These are phyloP conservation scores for Drosophila kuntzei DNA, from an alignment of 2,888 invertebrate species.

Conservation along the genomic window DNA sequence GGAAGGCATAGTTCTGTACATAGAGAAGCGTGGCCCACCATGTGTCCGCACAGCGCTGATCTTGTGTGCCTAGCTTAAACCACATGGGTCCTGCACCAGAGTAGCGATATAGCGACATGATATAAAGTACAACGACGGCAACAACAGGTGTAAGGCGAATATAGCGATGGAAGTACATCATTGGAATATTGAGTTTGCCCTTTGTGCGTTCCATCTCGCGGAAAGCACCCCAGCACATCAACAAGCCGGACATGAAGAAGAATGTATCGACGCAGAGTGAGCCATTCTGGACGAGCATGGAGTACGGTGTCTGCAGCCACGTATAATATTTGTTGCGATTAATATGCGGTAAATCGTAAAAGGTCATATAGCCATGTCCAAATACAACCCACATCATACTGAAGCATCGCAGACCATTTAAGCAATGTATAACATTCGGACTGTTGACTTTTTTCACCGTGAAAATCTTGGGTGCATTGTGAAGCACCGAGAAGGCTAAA, in stretches of 20 bases:
- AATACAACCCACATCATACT: slow-evolving; percentile 86
- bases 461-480: slow-evolving; percentile 85
- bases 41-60: slow-evolving; percentile 82
- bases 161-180: slow-evolving; percentile 85
- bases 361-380: slow-evolving; percentile 85
- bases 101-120: slow-evolving; percentile 86
- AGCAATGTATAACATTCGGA: slow-evolving; percentile 85
- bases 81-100: slow-evolving; percentile 87
- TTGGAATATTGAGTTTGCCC: slow-evolving; percentile 82
- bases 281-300: slow-evolving; percentile 85
- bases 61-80: slow-evolving; percentile 84
- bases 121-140: slow-evolving; percentile 86
- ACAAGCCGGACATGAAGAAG: slow-evolving; percentile 88
- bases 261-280: slow-evolving; percentile 88
- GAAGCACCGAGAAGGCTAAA: slow-evolving; percentile 84
- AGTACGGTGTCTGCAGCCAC: slow-evolving; percentile 83
- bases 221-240: slow-evolving; percentile 86
- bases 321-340: slow-evolving; percentile 78
- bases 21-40: slow-evolving; percentile 87
- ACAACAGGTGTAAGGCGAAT: slow-evolving; percentile 87
- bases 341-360: slow-evolving; percentile 83
- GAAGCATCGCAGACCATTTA: slow-evolving; percentile 85
- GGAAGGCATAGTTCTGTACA: slow-evolving; percentile 86
- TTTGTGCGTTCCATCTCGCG: slow-evolving; percentile 84
- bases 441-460: slow-evolving; percentile 79